A percentile compares a stretch with the other conserved stretches of the same genome.
Evolutionary conservation across 2,113 vertebrate genomes (phyloP).

Genomic region (Pavo muticus): DNA sequence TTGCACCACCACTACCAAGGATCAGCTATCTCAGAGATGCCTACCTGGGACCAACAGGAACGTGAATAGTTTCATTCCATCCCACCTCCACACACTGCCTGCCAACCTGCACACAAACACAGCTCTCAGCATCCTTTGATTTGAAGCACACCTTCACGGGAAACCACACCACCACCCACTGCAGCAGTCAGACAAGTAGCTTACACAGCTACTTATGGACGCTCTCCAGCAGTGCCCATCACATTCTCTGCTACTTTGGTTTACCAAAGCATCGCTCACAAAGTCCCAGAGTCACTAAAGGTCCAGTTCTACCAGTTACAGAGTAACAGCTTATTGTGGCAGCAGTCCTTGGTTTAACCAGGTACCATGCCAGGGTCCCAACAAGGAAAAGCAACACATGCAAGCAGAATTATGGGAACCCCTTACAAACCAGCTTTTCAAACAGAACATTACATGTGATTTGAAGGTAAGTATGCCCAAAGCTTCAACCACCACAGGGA

Average conservation of each 20-base stretch:
- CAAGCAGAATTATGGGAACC: background rate
- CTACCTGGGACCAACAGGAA: background rate
- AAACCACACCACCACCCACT: background rate
- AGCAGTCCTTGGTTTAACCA: too few species aligned
- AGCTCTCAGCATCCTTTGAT: background rate
- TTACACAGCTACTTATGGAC: background rate
- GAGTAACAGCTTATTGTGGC: background rate
- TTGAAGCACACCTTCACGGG: rapidly evolving
- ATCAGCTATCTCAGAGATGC: background rate
- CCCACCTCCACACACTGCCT: background rate
- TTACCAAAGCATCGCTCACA: background rate
- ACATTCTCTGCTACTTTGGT: background rate
- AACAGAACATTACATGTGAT: background rate
- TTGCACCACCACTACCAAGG: background rate
- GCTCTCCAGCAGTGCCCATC: background rate
- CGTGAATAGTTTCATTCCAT: background rate
- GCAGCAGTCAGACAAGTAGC: background rate
- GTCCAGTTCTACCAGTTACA: background rate
- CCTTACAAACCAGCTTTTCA: background rate
- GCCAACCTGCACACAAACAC: background rate
- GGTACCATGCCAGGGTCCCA: background rate
- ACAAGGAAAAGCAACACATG: background rate
- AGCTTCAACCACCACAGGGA: background rate
- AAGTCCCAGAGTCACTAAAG: background rate
- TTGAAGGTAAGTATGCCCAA: background rate